phyloP scores from a whole-genome alignment of 1,140 invertebrate genomes.

The Delia radicum region DNA sequence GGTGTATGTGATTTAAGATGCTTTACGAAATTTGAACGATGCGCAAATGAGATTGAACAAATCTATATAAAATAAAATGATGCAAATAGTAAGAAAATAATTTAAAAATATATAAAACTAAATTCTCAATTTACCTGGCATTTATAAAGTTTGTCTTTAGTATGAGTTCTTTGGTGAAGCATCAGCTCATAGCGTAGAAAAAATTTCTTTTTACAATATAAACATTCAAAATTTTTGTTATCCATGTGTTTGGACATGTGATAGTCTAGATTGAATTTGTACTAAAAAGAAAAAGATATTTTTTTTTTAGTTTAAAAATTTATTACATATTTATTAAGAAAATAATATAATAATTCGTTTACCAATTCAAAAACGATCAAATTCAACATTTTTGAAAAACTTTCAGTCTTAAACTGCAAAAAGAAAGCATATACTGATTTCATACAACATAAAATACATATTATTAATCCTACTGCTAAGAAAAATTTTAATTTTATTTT shows the following conservation, averaged over 20 bases:
- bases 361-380: too few relatives aligned
- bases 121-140: constrained; percentile 61
- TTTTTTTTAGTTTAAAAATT: background rate
- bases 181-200: constrained; percentile 8
- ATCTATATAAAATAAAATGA: constrained; percentile 2
- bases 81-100: too few relatives aligned
- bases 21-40: constrained; percentile 28
- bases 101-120: too few relatives aligned
- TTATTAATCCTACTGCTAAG: too few relatives aligned
- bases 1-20: too few relatives aligned
- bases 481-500: too few relatives aligned
- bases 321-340: too few relatives aligned
- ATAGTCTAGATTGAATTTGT: constrained; percentile 18
- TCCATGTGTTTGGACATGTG: constrained; percentile 25
- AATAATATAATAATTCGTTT: too few relatives aligned
- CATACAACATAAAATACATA: too few relatives aligned
- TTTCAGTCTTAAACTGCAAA: too few relatives aligned
- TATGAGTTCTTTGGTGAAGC: constrained; percentile 74
- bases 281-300: constrained; percentile 15
- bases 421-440: too few relatives aligned
- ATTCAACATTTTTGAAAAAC: too few relatives aligned
- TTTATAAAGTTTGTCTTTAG: constrained; percentile 56
- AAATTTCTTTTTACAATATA: constrained; percentile 27
- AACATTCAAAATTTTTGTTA: constrained; percentile 23
- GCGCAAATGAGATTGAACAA: constrained; percentile 27